Conservation (phyloP, 1,140 invertebrate genomes). For the Acyrthosiphon pisum region DNA sequence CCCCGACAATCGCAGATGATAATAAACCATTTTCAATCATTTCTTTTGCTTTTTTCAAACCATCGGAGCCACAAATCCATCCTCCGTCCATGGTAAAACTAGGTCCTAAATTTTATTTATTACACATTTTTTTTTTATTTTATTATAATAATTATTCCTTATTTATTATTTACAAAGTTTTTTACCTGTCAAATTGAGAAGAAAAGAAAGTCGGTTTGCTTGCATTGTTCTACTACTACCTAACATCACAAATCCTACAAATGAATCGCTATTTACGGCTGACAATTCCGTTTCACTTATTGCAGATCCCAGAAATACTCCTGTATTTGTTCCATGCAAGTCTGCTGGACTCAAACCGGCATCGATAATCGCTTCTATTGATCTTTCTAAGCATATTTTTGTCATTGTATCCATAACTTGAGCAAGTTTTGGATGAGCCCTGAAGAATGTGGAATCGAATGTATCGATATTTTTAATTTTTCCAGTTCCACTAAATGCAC, state of each 20-base stretch:
- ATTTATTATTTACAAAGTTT: background rate
- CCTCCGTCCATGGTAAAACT: constrained; percentile 79
- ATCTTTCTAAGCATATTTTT: constrained; percentile 52
- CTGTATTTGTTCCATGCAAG: constrained; percentile 21
- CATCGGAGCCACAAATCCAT: constrained; percentile 70
- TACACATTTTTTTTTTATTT: background rate
- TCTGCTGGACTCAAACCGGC: constrained; percentile 24
- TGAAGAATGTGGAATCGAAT: constrained; percentile 61
- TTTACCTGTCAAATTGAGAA: constrained; percentile 46
- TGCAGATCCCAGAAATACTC: background rate
- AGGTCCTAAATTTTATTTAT: constrained; percentile 66
- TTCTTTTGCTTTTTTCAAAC: constrained; percentile 70
- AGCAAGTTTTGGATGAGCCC: constrained; percentile 59
- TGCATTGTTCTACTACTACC: constrained; percentile 73
- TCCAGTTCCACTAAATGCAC: background rate
- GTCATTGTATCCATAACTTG: constrained; percentile 59
- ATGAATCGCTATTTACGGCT: rapidly evolving
- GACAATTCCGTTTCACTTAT: background rate
- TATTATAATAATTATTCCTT: no score
- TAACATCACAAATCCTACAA: constrained; percentile 63
- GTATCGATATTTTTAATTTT: constrained; percentile 26
- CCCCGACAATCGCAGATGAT: constrained; percentile 75
- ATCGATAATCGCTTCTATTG: constrained; percentile 58
- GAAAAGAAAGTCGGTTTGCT: constrained; percentile 68
- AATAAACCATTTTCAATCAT: constrained; percentile 71